Conservation (phyloP, 2,113 vertebrate species). For the Otis tarda region DNA sequence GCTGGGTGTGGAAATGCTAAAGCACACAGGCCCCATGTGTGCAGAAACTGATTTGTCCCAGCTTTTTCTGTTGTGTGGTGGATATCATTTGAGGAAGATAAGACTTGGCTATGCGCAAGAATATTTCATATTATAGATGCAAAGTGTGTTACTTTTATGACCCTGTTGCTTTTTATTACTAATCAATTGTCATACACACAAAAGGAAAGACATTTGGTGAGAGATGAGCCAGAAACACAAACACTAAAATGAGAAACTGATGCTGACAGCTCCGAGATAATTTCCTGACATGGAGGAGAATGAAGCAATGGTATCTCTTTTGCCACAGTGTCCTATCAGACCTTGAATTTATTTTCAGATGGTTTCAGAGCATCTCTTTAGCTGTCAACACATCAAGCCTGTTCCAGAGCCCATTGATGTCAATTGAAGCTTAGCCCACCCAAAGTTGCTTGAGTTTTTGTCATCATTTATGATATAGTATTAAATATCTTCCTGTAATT, state of each 20-base stretch:
- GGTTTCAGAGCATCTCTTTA: constrained; percentile 33
- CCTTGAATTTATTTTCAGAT: constrained; percentile 51
- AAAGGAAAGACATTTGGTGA: constrained; percentile 47
- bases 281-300: constrained; percentile 44
- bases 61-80: neutral
- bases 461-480: neutral
- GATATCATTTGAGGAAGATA: constrained; percentile 20
- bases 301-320: constrained; percentile 37
- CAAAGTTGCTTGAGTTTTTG: constrained; percentile 29
- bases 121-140: constrained; percentile 4
- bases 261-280: constrained; percentile 39
- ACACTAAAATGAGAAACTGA: neutral
- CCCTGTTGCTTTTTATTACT: constrained; percentile 33
- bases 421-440: constrained; percentile 16
- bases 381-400: constrained; percentile 27
- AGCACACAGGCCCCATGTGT: neutral
- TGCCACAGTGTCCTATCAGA: constrained; percentile 20
- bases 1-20: neutral
- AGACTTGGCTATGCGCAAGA: neutral
- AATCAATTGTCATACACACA: constrained; percentile 43
- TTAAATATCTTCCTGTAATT: constrained; percentile 57
- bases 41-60: neutral
- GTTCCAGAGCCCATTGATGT: constrained; percentile 17
- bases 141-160: constrained; percentile 31
- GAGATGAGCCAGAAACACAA: constrained; percentile 41